Conservation (phyloP, 2,888 invertebrate genomes). For the Pemphredon lugubris region DNA sequence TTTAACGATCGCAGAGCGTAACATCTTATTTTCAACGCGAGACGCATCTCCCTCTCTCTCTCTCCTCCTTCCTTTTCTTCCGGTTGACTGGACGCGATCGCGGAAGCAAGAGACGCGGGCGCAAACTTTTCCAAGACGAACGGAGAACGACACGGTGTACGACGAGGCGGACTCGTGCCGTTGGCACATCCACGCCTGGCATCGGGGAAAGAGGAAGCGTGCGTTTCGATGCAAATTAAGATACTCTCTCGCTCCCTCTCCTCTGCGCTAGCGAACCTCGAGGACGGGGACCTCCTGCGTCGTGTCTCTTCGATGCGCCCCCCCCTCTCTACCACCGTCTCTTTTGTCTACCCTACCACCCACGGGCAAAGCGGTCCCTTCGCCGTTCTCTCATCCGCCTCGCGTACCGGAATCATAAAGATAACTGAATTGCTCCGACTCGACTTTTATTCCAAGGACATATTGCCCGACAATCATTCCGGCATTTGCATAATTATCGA, state of each 20-base stretch:
- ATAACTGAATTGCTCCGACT: conserved; percentile 78
- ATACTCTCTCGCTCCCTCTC: no score
- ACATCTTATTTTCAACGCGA: no score
- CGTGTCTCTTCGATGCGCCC: neutral
- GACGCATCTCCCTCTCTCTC: no score
- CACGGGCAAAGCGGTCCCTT: conserved; percentile 44
- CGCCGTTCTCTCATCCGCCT: conserved; percentile 42
- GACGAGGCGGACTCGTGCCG: neutral
- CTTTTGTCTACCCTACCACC: no score
- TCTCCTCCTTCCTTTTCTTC: no score
- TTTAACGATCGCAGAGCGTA: no score
- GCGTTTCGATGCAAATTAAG: conserved; percentile 80
- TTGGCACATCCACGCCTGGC: neutral
- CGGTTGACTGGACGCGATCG: no score
- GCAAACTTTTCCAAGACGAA: no score
- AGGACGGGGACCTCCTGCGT: conserved; percentile 16
- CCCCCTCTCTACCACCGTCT: conserved; percentile 1
- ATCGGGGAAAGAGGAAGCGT: conserved; percentile 42
- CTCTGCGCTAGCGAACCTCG: conserved; percentile 28
- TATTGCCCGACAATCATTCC: conserved; percentile 80
- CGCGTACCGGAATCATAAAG: conserved; percentile 77
- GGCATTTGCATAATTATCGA: conserved; percentile 81
- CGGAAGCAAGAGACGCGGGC: no score
- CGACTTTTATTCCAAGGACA: conserved; percentile 79
- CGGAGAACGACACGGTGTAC: no score